Evolutionary conservation across 2,113 vertebrate species (phyloP).

Genomic region (Hiodon alosoides): DNA sequence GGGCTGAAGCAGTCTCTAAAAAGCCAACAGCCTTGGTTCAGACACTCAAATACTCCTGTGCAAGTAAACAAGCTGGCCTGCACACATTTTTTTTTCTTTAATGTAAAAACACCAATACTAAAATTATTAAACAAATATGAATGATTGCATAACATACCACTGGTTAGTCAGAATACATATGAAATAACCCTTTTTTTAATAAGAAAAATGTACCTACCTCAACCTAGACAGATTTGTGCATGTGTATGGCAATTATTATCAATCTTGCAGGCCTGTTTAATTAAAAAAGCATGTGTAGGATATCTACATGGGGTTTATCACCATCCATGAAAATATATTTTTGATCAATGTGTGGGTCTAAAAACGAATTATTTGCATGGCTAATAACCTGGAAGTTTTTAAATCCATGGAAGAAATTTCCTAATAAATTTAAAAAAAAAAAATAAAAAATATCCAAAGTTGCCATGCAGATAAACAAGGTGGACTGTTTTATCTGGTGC

Average conservation of each 20-base stretch:
- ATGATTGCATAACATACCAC: background rate
- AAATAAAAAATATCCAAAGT: too few relatives aligned
- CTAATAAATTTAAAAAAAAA: too few relatives aligned
- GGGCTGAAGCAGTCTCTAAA: too few relatives aligned
- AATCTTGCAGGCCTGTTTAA: slow-evolving; percentile 30
- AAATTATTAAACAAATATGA: background rate
- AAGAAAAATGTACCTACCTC: slow-evolving; percentile 21
- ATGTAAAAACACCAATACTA: too few relatives aligned
- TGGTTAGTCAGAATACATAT: background rate
- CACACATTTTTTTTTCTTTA: too few relatives aligned
- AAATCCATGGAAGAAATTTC: too few relatives aligned
- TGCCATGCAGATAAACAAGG: too few relatives aligned
- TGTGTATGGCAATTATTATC: slow-evolving; percentile 29
- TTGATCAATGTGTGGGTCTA: background rate
- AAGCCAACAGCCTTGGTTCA: too few relatives aligned
- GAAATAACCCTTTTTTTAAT: slow-evolving; percentile 21
- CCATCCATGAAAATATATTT: slow-evolving; percentile 9
- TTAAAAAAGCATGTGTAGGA: slow-evolving; percentile 23
- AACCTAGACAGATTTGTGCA: slow-evolving; percentile 30
- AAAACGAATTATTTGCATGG: background rate
- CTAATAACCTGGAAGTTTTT: background rate
- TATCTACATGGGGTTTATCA: slow-evolving; percentile 22
- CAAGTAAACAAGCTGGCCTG: too few relatives aligned
- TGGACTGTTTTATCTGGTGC: too few relatives aligned
- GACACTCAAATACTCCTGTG: too few relatives aligned